Evolutionary conservation across 2,888 invertebrate genomes (phyloP), one percentile per base, ranked within the genome.

Genomic region (Epirrita christyi): DNA sequence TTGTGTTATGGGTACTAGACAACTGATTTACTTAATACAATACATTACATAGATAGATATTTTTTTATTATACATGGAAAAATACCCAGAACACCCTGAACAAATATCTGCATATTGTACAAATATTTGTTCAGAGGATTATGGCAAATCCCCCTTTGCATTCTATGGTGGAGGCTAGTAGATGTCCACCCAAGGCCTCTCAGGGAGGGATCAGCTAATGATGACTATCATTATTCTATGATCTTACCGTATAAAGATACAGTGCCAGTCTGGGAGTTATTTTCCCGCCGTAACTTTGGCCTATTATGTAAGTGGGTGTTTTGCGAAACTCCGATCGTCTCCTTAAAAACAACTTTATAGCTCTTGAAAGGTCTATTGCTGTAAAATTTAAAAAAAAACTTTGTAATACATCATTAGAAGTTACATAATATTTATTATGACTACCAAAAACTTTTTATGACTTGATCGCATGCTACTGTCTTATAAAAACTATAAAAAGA

Each of bases 211-310:
- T n/a, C n/a, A n/a, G n/a, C n/a, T n/a, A n/a, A n/a, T n/a, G n/a
- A n/a, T n/a, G n/a, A n/a, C n/a, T n/a, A n/a, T n/a, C n/a, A 21
- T 21, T 2, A 21, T 21, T 2, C 4, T 2, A 21, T 21, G 21
- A 21, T 21, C 81, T 28, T 79, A 90, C 91, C 70, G 77, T 82
- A 55, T 87, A 76, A 59, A 91, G 80, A 67, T 87, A 85, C 55
- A 75, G 78, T 44, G 78, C 88, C 66, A 91, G 67, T 70, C 90
- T 75, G 9, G 91, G 88, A 10, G 96, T 95, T 94, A 97, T 96
- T 92, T 98, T 98, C 6, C 98, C 98, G 32, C 98, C 98, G 80
- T 98, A 98, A 51, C 97, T 97, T 86, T 98, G 97, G 32, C 95
- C 96, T 73, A 97, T 95, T 54, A 98, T 94, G 79, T 97, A 98